A percentile compares a stretch with the other conserved stretches of the same genome.
Conservation (phyloP, 2,113 vertebrate species). For the Odocoileus virginianus region DNA sequence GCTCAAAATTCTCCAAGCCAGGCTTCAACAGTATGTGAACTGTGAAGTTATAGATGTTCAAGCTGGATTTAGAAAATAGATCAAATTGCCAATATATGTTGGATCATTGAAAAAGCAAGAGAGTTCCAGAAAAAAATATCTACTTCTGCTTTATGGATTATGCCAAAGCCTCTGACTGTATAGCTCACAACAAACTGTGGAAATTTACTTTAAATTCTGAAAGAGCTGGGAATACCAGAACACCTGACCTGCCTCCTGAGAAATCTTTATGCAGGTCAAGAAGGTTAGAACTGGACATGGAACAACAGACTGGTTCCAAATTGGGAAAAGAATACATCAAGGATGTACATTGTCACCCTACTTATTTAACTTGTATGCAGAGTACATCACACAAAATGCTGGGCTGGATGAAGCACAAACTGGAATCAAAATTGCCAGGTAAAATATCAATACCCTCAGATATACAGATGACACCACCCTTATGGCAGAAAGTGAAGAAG, state of each 20-base stretch:
- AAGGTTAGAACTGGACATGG: background rate
- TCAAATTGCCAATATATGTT: background rate
- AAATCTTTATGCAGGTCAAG: background rate
- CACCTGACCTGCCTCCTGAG: background rate
- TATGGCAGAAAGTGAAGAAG: background rate
- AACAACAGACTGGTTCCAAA: background rate
- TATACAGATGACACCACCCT: background rate
- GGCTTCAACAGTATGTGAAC: background rate
- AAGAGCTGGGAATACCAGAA: background rate
- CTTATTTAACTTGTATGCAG: background rate
- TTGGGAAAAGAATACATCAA: background rate
- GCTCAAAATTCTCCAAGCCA: background rate
- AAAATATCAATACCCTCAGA: background rate
- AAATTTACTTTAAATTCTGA: background rate
- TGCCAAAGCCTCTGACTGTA: background rate
- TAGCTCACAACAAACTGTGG: background rate
- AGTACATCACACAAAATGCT: background rate
- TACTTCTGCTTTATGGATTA: background rate
- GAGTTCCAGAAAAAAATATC: background rate
- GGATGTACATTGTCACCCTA: background rate
- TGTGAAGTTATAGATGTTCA: background rate
- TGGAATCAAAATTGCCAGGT: background rate
- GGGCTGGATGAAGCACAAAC: background rate
- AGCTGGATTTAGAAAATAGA: background rate
- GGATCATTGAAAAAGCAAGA: background rate